Evolutionary conservation across 2,888 invertebrate species (phyloP), one percentile per base, ranked within the genome.

Genomic region (Dynastes maya): DNA sequence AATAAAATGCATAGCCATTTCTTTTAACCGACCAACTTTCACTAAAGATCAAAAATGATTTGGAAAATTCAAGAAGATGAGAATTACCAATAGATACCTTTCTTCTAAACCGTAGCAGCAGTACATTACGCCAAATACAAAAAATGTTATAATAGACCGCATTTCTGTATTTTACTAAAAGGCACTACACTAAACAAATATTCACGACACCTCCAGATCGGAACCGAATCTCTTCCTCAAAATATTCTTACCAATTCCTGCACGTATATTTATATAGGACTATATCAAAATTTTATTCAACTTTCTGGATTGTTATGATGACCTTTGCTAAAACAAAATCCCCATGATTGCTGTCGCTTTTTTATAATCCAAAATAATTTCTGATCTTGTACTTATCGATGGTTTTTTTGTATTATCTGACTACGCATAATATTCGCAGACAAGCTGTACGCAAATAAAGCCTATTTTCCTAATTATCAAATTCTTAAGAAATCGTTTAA

Each of bases 1-100:
- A 72, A 40, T 72, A 72, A 9, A 72, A 72, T 9, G 58, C 72
- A 37, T 72, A 72, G 13, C 40, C 72, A 16, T 58, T 70, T 1
- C 29, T 55, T 70, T 2, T n/a, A n/a, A 2, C 29, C 0, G 27
- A 53, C 40, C 6, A 2, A 13, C 40, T 16, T 40, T 16, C 1
- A 16, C 65, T 65, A 40, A 65, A 65, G 13, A 40, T 37, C 9
- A 11, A 63, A 32, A n/a, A n/a, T n/a, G 13, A 65, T 9, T 40
- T 13, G 6, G 37, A 65, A n/a, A 16, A 29, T 4, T 16, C 6
- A 65, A 65, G 2, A 3, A 37, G 5, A 40, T 6, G n/a, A 16
- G n/a, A 70, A 53, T 29, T 53, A n/a, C 11, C 4, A 53, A 11
- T n/a, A 29, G 5, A 8, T 55, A 70, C 70, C 37, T 70, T n/a